Percentiles rank a stretch among this genome's conserved stretches.
Evolutionary conservation across 2,113 vertebrate genomes (phyloP).

Genomic region (Psettodes erumei): DNA sequence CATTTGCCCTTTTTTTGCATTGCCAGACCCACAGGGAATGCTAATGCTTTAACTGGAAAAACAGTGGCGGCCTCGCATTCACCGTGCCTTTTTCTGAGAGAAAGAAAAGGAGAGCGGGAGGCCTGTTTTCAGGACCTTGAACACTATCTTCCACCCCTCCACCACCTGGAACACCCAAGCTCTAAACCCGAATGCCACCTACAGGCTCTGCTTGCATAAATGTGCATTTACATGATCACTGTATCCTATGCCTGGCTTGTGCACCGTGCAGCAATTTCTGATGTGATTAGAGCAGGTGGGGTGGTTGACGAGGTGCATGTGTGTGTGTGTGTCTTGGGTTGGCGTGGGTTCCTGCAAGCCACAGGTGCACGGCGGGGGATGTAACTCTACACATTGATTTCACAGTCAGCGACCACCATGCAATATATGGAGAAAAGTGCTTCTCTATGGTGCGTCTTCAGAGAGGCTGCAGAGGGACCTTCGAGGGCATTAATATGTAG

Average conservation of each 20-base stretch:
- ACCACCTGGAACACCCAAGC: constrained; percentile 55
- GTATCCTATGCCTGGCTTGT: constrained; percentile 22
- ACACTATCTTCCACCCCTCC: constrained; percentile 32
- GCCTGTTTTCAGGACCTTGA: constrained; percentile 74
- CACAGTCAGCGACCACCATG: constrained; percentile 68
- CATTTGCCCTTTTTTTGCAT: constrained; percentile 20
- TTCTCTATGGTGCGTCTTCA: constrained; percentile 68
- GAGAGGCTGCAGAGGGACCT: constrained; percentile 61
- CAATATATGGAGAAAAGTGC: constrained; percentile 63
- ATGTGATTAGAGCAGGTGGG: constrained; percentile 42
- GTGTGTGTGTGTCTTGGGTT: constrained; percentile 22
- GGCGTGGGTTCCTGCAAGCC: constrained; percentile 39
- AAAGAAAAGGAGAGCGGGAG: constrained; percentile 22
- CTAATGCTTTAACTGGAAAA: constrained; percentile 53
- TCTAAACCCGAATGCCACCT: constrained; percentile 50
- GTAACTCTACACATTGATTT: constrained; percentile 68
- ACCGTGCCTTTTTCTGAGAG: constrained; percentile 41
- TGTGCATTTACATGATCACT: constrained; percentile 42
- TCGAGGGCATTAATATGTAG: constrained; percentile 78
- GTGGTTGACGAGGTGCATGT: neutral
- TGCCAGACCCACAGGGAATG: constrained; percentile 23
- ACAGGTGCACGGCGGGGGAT: constrained; percentile 63
- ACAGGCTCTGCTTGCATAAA: constrained; percentile 30
- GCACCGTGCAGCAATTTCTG: constrained; percentile 16
- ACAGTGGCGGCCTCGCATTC: constrained; percentile 57